Percentiles rank a stretch among this genome's conserved stretches.
Evolutionary conservation across 2,797 vertebrate species (phyloP).

Genomic region (Mus minutoides): DNA sequence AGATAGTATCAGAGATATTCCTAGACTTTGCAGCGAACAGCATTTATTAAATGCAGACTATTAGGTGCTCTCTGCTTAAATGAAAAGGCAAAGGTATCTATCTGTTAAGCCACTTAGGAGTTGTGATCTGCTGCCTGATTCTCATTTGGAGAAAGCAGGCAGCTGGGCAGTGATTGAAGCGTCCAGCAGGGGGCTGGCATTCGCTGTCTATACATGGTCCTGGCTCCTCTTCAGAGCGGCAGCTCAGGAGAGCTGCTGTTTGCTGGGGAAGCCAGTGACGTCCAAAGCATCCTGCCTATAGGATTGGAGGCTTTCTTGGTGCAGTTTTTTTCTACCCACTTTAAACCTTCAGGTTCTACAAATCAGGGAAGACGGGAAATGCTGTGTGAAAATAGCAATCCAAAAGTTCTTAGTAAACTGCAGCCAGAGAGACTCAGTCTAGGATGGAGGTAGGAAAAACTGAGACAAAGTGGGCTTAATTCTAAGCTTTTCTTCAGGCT

Average conservation of each 20-base stretch:
- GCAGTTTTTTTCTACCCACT: conserved; percentile 80
- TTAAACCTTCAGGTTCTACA: conserved; percentile 82
- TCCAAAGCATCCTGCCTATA: conserved; percentile 83
- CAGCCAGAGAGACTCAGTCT: conserved; percentile 37
- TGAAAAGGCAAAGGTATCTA: conserved; percentile 10
- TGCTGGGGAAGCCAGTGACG: conserved; percentile 81
- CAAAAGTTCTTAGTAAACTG: conserved; percentile 81
- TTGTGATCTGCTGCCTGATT: background rate
- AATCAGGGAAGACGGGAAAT: conserved; percentile 69
- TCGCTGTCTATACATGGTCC: conserved; percentile 75
- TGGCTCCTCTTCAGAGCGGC: conserved; percentile 57
- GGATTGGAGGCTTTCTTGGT: conserved; percentile 82
- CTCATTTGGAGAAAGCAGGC: conserved; percentile 31
- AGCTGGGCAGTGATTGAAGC: conserved; percentile 77
- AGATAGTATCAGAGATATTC: background rate
- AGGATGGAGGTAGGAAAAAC: conserved; percentile 51
- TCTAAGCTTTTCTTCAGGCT: conserved; percentile 63
- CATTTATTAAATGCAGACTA: conserved; percentile 15
- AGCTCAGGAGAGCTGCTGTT: conserved; percentile 63
- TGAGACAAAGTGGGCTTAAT: background rate
- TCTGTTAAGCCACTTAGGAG: background rate
- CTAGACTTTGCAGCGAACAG: background rate
- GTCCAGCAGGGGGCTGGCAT: conserved; percentile 88
- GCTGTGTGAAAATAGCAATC: conserved; percentile 66
- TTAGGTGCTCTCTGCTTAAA: background rate